Conservation (phyloP, 2,888 invertebrate species). For the Itoplectis maculator region DNA sequence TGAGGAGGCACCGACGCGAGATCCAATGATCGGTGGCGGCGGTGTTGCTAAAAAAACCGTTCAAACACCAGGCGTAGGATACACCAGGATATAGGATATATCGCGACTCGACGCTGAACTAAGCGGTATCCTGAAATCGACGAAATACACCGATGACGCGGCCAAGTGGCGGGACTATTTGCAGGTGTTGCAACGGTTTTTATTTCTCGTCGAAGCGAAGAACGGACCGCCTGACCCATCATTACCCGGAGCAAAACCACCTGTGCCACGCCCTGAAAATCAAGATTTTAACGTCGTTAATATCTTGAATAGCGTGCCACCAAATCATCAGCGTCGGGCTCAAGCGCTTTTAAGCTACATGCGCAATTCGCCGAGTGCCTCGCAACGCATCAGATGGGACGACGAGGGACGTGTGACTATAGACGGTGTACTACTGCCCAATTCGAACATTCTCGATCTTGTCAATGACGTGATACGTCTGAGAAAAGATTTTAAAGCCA, state of each 20-base stretch:
- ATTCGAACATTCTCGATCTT: constrained; percentile 49
- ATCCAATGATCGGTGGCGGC: no score
- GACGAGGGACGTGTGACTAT: constrained; percentile 1
- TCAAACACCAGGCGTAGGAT: no score
- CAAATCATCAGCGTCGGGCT: background rate
- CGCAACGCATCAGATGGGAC: no score
- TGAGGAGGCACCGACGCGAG: no score
- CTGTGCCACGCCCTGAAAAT: no score
- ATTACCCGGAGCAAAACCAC: background rate
- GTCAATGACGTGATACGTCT: constrained; percentile 36
- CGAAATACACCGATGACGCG: background rate
- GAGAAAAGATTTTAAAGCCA: constrained; percentile 35
- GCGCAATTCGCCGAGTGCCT: no score
- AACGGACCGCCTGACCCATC: background rate
- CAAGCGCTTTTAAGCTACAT: background rate
- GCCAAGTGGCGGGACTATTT: constrained; percentile 59
- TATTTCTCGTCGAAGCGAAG: constrained; percentile 8
- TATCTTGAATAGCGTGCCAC: background rate
- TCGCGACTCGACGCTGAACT: constrained; percentile 33
- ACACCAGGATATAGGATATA: no score
- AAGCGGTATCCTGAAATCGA: constrained; percentile 14
- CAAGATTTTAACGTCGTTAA: background rate
- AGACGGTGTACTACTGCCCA: background rate
- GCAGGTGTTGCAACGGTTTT: constrained; percentile 41
- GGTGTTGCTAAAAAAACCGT: no score